Evolutionary conservation across 1,140 invertebrate species (phyloP).

Genomic region (Tetramorium simillimum): DNA sequence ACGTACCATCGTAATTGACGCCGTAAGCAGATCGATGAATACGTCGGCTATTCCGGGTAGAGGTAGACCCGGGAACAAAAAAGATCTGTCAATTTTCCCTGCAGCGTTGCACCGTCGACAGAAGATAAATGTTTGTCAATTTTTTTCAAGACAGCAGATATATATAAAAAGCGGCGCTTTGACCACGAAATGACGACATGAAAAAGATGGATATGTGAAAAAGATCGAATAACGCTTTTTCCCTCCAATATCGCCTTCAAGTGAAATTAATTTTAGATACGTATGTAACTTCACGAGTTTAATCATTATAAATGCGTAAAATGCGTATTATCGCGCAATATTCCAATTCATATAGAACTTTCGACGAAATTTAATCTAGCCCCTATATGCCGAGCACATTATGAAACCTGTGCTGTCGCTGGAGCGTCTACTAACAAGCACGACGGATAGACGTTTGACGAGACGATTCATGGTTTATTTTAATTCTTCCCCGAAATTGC

Average conservation of each 20-base stretch:
- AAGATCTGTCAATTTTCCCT: constrained; percentile 27
- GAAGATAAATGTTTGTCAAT: constrained; percentile 20
- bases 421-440: background rate
- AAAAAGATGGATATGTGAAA: background rate
- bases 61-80: background rate
- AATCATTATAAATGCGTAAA: background rate
- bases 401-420: background rate
- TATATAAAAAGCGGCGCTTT: background rate
- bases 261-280: background rate
- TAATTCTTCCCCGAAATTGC: constrained; percentile 2
- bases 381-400: background rate
- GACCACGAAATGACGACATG: background rate
- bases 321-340: background rate
- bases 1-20: constrained; percentile 25
- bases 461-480: background rate
- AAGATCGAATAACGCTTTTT: background rate
- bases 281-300: background rate
- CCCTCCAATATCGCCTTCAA: background rate
- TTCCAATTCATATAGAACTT: background rate
- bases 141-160: background rate
- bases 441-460: background rate
- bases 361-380: background rate
- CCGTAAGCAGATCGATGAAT: constrained; percentile 54
- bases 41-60: background rate
- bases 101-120: background rate